A percentile compares a stretch with the other conserved stretches of the same genome.
Evolutionary conservation across 2,113 vertebrate genomes (phyloP).

Genomic region (Spea bombifrons): DNA sequence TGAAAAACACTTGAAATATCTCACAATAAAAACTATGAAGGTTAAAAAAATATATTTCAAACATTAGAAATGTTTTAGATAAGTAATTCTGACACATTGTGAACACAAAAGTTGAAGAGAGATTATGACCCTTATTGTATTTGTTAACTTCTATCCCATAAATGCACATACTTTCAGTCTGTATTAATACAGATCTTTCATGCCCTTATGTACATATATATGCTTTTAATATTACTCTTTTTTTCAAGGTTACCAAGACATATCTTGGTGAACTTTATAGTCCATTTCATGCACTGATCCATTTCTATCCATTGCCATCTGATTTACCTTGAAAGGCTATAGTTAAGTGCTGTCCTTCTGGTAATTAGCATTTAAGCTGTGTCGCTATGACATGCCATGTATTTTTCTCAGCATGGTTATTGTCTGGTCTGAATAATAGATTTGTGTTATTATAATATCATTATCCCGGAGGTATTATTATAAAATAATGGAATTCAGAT

Average conservation of each 20-base stretch:
- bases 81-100: too few relatives aligned
- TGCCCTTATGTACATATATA: background rate
- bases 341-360: background rate
- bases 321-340: background rate
- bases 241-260: background rate
- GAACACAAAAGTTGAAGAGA: too few relatives aligned
- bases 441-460: background rate
- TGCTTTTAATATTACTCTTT: background rate
- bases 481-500: background rate
- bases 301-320: background rate
- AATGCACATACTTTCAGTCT: too few relatives aligned
- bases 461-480: background rate
- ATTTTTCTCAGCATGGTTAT: background rate
- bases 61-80: too few relatives aligned
- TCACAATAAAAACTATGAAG: too few relatives aligned
- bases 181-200: too few relatives aligned
- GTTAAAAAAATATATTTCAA: too few relatives aligned
- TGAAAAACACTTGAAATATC: too few relatives aligned
- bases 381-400: background rate
- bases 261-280: background rate
- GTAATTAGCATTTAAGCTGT: background rate
- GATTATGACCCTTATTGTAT: too few relatives aligned
- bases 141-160: too few relatives aligned
- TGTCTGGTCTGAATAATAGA: background rate
- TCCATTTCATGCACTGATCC: background rate